These are phyloP conservation scores for Choloepus hoffmanni DNA, from an alignment of 2,113 vertebrate genomes.

Conservation along the genomic window DNA sequence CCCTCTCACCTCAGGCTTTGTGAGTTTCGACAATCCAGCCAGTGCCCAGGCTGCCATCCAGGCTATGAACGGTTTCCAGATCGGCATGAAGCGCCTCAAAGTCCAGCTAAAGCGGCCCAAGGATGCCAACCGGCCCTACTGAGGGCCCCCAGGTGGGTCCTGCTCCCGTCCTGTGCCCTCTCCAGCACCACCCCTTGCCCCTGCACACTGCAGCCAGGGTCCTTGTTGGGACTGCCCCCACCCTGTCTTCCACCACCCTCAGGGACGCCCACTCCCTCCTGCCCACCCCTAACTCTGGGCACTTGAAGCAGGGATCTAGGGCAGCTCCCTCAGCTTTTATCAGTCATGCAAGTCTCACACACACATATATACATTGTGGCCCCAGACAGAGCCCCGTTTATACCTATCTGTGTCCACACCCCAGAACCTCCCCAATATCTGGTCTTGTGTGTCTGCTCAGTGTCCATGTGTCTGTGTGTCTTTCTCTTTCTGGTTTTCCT, in stretches of 20 bases:
- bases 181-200: not conserved
- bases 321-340: not conserved
- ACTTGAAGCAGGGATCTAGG: not conserved
- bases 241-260: not conserved
- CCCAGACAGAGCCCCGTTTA: not conserved
- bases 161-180: not conserved
- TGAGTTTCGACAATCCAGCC: constrained; percentile 96
- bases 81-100: constrained; percentile 96
- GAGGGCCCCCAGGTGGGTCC: constrained; percentile 85
- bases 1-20: constrained; percentile 88
- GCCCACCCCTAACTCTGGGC: not conserved
- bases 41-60: constrained; percentile 96
- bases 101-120: constrained; percentile 96
- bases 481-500: constrained; percentile 64
- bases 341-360: not conserved
- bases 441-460: constrained; percentile 68
- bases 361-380: too few relatives aligned
- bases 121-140: constrained; percentile 95
- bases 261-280: not conserved
- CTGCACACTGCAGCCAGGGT: not conserved
- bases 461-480: constrained; percentile 70
- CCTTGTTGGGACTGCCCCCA: not conserved
- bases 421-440: constrained; percentile 30
- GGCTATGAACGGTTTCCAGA: constrained; percentile 97
- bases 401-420: not conserved